Conservation (phyloP, 2,797 vertebrate species). For the Gymnocypris eckloni region DNA sequence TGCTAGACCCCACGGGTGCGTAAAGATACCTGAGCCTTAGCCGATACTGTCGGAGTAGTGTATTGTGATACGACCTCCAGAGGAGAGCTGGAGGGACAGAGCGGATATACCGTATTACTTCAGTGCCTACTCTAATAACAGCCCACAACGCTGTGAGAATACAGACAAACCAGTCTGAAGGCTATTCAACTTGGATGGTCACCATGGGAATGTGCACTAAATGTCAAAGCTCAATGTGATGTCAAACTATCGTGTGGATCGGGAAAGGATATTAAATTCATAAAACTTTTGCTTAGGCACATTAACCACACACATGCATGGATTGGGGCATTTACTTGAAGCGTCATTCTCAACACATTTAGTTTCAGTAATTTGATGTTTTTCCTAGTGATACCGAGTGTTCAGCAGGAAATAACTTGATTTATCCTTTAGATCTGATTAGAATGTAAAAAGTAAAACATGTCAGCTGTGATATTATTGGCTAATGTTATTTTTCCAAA, state of each 20-base stretch:
- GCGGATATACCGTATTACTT: slow-evolving; percentile 15
- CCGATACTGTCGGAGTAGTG: slow-evolving; percentile 39
- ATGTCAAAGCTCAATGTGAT: neutral
- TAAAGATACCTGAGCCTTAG: slow-evolving; percentile 40
- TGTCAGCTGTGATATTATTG: neutral
- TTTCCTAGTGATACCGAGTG: neutral
- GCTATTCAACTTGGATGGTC: neutral
- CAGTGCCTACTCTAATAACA: neutral
- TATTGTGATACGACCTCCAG: slow-evolving; percentile 48
- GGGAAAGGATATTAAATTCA: neutral
- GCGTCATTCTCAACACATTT: neutral
- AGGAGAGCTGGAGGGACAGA: slow-evolving; percentile 37
- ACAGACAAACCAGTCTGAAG: neutral
- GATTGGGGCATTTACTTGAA: neutral
- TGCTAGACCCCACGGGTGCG: slow-evolving; percentile 3
- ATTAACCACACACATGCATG: neutral
- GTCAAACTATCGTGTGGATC: neutral
- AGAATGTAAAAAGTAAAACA: neutral
- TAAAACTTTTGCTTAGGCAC: neutral
- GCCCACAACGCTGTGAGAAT: neutral
- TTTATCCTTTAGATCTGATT: neutral
- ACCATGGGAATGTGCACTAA: slow-evolving; percentile 14
- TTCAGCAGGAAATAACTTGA: neutral
- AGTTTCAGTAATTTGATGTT: neutral
- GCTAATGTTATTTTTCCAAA: neutral